Percentiles rank a stretch among this genome's conserved stretches.
Evolutionary conservation across 2,113 vertebrate species (phyloP).

Genomic region (Dryoscopus gambensis): DNA sequence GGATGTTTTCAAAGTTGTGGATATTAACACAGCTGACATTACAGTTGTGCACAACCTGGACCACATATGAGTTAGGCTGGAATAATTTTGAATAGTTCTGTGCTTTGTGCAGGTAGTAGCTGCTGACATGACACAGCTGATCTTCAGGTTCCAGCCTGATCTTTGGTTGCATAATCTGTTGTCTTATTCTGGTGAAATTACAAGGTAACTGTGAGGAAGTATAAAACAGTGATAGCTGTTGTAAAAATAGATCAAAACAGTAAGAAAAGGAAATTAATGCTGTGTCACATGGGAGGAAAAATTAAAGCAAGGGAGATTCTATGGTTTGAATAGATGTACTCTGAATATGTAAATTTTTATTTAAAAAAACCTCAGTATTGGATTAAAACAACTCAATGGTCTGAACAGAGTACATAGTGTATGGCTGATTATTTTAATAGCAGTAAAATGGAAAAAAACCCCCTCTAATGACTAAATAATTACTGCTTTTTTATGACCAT

Average conservation of each 20-base stretch:
- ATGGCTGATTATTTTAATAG: not conserved
- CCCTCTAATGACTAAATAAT: not conserved
- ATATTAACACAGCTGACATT: not conserved
- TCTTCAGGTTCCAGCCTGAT: not conserved
- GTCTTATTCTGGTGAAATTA: not conserved
- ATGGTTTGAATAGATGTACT: not conserved
- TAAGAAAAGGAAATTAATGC: conserved; percentile 9
- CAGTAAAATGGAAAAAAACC: not conserved
- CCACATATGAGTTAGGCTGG: not conserved
- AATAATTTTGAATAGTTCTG: not conserved
- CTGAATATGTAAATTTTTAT: not conserved
- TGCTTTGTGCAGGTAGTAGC: not conserved
- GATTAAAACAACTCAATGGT: not conserved
- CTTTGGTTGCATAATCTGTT: conserved; percentile 10
- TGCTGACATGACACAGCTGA: not conserved
- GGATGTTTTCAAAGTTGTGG: not conserved
- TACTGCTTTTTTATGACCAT: not conserved
- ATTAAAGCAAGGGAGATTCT: not conserved
- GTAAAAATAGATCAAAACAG: conserved; percentile 30
- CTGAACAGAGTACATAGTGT: not conserved
- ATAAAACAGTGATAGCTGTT: not conserved
- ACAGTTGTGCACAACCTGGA: not conserved
- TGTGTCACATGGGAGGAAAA: not conserved
- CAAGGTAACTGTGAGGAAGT: not conserved
- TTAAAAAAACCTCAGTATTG: not conserved